Conservation (phyloP, 2,888 invertebrate species). For the Eumerus sabulonum region DNA sequence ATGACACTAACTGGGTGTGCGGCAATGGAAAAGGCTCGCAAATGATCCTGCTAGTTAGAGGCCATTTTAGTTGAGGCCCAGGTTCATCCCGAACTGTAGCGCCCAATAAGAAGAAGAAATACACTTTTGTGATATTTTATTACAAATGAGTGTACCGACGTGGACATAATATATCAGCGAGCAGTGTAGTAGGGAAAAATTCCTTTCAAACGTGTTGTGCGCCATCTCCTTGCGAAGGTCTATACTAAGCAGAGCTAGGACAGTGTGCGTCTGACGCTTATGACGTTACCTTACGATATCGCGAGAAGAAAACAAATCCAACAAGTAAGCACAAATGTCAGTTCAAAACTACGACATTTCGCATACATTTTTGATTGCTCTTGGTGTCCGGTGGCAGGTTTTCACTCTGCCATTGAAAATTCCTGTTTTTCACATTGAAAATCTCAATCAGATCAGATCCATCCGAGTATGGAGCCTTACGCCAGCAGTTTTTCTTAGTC, state of each 20-base stretch:
- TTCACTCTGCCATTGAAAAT: constrained; percentile 6
- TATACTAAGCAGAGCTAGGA: not conserved
- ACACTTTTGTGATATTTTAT: no score
- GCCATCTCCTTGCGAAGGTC: constrained; percentile 13
- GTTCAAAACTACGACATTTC: constrained; percentile 58
- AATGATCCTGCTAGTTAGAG: no score
- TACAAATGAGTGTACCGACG: no score
- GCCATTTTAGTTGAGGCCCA: no score
- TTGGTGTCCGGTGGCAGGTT: constrained; percentile 39
- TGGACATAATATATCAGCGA: no score
- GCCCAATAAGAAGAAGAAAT: no score
- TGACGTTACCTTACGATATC: constrained; percentile 13
- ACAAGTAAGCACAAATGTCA: constrained; percentile 61
- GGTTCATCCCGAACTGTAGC: no score
- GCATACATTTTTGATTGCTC: constrained; percentile 35
- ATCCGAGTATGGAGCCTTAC: constrained; percentile 30
- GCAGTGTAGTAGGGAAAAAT: no score
- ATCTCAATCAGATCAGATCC: not conserved
- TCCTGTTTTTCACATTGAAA: not conserved
- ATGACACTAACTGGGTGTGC: no score
- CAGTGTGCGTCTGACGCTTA: constrained; percentile 11
- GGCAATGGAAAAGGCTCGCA: no score
- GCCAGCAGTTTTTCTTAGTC: constrained; percentile 22
- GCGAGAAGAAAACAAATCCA: constrained; percentile 61
- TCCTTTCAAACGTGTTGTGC: no score